Conservation (phyloP, 2,113 vertebrate genomes). For the Trichechus manatus region DNA sequence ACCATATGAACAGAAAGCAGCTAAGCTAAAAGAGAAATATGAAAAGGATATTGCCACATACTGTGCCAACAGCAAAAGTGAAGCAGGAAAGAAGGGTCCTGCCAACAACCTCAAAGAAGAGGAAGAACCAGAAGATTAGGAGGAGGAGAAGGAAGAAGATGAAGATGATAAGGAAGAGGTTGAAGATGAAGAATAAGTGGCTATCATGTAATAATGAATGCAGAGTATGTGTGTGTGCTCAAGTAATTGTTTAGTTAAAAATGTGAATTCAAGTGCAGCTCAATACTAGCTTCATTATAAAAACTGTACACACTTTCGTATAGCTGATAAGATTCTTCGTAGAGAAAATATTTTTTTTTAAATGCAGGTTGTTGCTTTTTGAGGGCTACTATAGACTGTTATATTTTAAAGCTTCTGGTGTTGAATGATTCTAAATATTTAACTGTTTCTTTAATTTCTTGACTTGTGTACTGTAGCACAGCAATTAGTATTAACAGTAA, state of each 20-base stretch:
- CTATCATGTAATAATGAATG: constrained; percentile 82
- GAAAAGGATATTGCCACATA: too few relatives aligned
- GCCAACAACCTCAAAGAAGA: constrained; percentile 93
- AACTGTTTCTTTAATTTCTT: too few relatives aligned
- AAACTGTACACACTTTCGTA: constrained; percentile 95
- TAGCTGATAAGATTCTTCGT: constrained; percentile 91
- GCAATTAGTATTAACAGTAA: too few relatives aligned
- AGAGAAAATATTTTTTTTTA: constrained; percentile 87
- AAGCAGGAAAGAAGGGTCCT: constrained; percentile 94
- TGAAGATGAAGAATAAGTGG: constrained; percentile 91
- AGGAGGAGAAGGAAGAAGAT: constrained; percentile 92
- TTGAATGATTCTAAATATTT: too few relatives aligned
- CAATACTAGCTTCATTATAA: constrained; percentile 91
- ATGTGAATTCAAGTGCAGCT: constrained; percentile 95
- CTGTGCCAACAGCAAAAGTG: constrained; percentile 61
- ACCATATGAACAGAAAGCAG: too few relatives aligned
- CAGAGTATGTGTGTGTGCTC: constrained; percentile 80
- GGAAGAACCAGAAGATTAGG: constrained; percentile 91
- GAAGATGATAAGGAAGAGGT: constrained; percentile 92
- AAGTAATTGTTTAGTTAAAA: constrained; percentile 91
- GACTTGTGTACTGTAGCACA: too few relatives aligned
- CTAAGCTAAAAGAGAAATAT: too few relatives aligned
- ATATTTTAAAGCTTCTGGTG: too few relatives aligned
- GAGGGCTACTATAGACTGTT: constrained; percentile 83
- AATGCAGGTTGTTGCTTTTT: constrained; percentile 89